These are phyloP conservation scores for Lomographa bimaculata DNA, from an alignment of 2,888 invertebrate genomes.

Conservation along the genomic window DNA sequence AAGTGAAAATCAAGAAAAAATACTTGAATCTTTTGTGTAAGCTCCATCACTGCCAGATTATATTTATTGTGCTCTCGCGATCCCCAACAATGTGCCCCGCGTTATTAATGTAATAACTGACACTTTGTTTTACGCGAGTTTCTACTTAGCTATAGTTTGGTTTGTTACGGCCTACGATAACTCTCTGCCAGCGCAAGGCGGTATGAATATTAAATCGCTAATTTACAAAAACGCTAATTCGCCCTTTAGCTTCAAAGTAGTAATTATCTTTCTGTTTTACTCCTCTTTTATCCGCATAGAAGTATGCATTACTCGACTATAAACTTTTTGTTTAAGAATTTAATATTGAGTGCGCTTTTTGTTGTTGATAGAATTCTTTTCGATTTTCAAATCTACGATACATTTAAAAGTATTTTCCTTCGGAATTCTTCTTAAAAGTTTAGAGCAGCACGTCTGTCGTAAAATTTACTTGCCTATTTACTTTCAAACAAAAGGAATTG, in stretches of 20 bases:
- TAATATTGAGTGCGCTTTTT: too few species aligned
- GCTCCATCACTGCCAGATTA: slow-evolving; percentile 1
- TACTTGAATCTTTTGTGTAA: too few species aligned
- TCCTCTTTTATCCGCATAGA: too few species aligned
- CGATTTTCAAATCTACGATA: too few species aligned
- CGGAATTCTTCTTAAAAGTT: slow-evolving; percentile 5
- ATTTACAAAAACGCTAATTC: slow-evolving; percentile 39
- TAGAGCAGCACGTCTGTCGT: slow-evolving; percentile 11
- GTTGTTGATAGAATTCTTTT: too few species aligned
- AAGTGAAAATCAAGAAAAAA: too few species aligned
- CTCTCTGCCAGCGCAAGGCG: slow-evolving; percentile 30
- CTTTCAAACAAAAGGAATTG: slow-evolving; percentile 43
- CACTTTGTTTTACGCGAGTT: slow-evolving; percentile 80
- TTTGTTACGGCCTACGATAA: slow-evolving; percentile 38
- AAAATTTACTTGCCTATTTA: slow-evolving; percentile 30
- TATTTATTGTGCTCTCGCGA: slow-evolving; percentile 48
- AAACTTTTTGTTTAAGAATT: too few species aligned
- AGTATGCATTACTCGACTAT: too few species aligned
- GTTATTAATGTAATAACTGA: slow-evolving; percentile 82
- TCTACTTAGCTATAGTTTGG: slow-evolving; percentile 67
- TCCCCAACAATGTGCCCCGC: slow-evolving; percentile 40
- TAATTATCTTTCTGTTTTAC: slow-evolving; percentile 28
- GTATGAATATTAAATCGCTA: slow-evolving; percentile 53
- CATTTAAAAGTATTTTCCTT: too few species aligned
- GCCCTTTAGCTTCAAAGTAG: slow-evolving; percentile 32